Conservation (phyloP, 2,888 invertebrate species). For the Apamea epomidion region DNA sequence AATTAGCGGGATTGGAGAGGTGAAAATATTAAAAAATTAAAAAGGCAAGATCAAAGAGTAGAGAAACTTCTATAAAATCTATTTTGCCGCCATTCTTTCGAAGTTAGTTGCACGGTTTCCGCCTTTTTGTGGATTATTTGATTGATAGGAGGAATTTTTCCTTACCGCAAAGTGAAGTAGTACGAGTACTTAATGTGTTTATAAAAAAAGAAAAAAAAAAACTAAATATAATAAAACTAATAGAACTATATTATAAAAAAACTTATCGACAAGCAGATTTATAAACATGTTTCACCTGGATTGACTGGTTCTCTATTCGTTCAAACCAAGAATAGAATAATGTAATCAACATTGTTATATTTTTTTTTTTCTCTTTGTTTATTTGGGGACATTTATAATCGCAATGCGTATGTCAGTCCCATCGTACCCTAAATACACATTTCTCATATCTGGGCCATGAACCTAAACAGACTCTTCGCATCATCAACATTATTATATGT, state of each 20-base stretch:
- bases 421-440: no score
- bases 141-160: neutral
- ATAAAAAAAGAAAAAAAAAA: no score
- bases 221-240: no score
- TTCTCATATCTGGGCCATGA: no score
- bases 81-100: neutral
- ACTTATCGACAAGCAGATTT: neutral
- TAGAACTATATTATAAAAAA: neutral
- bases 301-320: neutral
- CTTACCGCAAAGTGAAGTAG: neutral
- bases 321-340: neutral
- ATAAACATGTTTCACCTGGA: neutral
- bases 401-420: no score
- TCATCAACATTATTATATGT: no score
- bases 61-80: neutral
- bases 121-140: neutral
- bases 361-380: no score
- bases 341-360: no score
- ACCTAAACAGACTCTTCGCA: no score
- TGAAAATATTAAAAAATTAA: neutral
- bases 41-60: neutral
- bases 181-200: neutral
- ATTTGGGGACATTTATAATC: no score
- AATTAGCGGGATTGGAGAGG: slow-evolving; percentile 12
- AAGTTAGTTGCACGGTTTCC: neutral